These are phyloP conservation scores for Notodonta ziczac DNA, from an alignment of 2,888 invertebrate genomes.

Conservation along the genomic window DNA sequence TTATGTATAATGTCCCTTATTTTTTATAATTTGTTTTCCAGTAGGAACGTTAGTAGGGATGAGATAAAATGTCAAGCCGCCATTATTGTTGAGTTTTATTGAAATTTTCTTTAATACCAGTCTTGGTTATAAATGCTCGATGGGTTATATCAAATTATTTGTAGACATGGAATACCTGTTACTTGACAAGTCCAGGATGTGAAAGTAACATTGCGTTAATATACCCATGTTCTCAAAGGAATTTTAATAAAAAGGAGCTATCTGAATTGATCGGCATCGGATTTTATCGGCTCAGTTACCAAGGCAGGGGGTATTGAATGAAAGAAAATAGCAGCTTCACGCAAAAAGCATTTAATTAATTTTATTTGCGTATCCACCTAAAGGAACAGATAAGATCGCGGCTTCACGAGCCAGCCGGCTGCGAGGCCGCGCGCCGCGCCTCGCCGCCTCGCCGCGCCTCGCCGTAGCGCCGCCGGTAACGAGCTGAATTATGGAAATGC, in stretches of 20 bases:
- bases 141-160: not conserved
- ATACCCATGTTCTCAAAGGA: too few relatives aligned
- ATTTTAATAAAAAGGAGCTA: not conserved
- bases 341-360: slow-evolving; percentile 51
- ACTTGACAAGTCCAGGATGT: too few relatives aligned
- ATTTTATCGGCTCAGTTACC: slow-evolving; percentile 15
- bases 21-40: too few relatives aligned
- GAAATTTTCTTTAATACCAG: too few relatives aligned
- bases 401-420: slow-evolving; percentile 27
- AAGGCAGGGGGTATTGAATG: slow-evolving; percentile 12
- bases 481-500: slow-evolving; percentile 76
- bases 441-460: slow-evolving; percentile 34
- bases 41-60: too few relatives aligned
- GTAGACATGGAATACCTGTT: not conserved
- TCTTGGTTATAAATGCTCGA: too few relatives aligned
- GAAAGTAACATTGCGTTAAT: not conserved
- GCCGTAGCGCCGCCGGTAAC: slow-evolving; percentile 53
- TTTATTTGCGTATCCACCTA: slow-evolving; percentile 52
- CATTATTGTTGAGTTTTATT: too few relatives aligned
- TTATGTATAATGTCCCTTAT: not conserved
- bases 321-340: slow-evolving; percentile 12
- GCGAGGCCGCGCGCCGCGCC: slow-evolving; percentile 20
- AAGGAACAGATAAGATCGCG: slow-evolving; percentile 56
- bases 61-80: too few relatives aligned
- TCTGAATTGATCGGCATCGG: slow-evolving; percentile 6